Conservation (phyloP, 2,797 vertebrate genomes). For the Mus minutoides region DNA sequence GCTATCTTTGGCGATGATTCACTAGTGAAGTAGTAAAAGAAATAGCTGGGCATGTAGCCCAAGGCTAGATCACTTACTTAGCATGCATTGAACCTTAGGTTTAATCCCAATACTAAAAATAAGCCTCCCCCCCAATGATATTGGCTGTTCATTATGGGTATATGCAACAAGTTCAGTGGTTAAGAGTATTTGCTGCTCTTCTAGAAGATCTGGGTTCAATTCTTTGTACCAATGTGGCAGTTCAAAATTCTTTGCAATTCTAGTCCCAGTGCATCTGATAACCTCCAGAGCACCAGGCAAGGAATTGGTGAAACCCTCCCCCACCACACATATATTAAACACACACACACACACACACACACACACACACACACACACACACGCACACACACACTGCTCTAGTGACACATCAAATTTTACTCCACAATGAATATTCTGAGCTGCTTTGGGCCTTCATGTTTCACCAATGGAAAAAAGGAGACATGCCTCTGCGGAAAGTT, state of each 20-base stretch:
- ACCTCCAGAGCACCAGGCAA: neutral
- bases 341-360: neutral
- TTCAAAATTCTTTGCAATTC: neutral
- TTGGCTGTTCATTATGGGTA: neutral
- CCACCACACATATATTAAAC: neutral
- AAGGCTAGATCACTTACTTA: neutral
- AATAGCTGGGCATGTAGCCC: neutral
- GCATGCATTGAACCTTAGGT: neutral
- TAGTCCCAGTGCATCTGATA: too few species aligned
- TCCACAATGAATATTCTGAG: constrained; percentile 6
- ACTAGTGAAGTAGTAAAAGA: neutral
- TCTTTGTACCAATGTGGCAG: neutral
- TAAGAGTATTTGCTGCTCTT: neutral
- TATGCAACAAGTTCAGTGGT: neutral
- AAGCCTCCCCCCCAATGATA: neutral
- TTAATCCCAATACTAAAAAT: neutral
- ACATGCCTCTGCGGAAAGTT: neutral
- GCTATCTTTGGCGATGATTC: neutral
- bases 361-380: constrained; percentile 2
- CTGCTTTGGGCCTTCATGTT: neutral
- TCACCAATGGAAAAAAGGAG: neutral
- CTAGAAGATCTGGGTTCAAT: neutral
- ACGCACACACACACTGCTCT: neutral
- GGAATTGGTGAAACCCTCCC: neutral
- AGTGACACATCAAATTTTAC: neutral